Conservation (phyloP, 2,797 vertebrate genomes). For the Galago senegalensis region DNA sequence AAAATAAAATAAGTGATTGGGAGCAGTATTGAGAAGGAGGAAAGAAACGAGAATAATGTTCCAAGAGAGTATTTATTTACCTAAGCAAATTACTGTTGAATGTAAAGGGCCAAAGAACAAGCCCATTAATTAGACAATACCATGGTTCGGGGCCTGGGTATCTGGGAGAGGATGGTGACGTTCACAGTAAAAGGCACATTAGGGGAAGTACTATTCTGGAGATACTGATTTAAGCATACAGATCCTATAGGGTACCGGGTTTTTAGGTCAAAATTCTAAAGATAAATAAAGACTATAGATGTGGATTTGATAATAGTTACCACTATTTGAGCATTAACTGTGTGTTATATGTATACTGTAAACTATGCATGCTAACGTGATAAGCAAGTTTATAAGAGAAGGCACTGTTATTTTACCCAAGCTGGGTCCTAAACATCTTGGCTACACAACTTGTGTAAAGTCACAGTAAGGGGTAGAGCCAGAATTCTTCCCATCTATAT, state of each 20-base stretch:
- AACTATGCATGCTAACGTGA: background rate
- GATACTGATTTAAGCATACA: background rate
- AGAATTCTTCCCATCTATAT: background rate
- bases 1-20: background rate
- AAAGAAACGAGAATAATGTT: background rate
- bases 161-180: background rate
- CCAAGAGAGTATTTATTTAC: background rate
- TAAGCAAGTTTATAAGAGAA: conserved; percentile 1
- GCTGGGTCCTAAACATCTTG: background rate
- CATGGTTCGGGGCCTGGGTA: background rate
- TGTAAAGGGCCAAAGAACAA: background rate
- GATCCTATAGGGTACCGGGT: background rate
- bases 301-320: conserved; percentile 22
- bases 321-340: conserved; percentile 10
- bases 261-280: conserved; percentile 14
- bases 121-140: background rate
- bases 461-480: background rate
- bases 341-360: background rate
- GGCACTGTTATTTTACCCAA: conserved; percentile 21
- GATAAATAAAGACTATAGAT: background rate
- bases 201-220: conserved; percentile 1
- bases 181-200: background rate
- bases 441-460: background rate
- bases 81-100: conserved; percentile 8
- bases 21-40: background rate